Percentiles rank a stretch among this genome's conserved stretches.
Conservation (phyloP, 2,888 invertebrate species). For the Spodoptera picta region DNA sequence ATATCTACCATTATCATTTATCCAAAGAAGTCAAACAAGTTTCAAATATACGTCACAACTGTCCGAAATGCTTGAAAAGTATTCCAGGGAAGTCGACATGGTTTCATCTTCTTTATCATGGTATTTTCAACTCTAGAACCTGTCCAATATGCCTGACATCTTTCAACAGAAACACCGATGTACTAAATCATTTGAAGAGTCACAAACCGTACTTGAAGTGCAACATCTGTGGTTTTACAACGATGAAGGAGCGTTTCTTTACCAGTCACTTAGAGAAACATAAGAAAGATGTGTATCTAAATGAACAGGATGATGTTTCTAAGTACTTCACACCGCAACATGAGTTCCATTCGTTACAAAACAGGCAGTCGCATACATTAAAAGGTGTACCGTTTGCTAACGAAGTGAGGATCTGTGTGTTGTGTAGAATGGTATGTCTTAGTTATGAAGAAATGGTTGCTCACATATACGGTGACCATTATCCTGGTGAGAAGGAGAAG, state of each 20-base stretch:
- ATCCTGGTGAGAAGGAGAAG: accelerated
- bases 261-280: conserved; percentile 60
- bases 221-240: conserved; percentile 60
- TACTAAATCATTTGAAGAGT: conserved; percentile 58
- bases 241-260: conserved; percentile 51
- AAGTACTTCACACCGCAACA: conserved; percentile 41
- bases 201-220: conserved; percentile 65
- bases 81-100: conserved; percentile 41
- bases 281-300: not conserved
- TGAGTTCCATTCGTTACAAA: not conserved
- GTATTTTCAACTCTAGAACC: conserved; percentile 54
- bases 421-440: conserved; percentile 70
- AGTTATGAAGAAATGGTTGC: conserved; percentile 37
- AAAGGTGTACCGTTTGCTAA: conserved; percentile 60
- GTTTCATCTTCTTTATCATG: conserved; percentile 68
- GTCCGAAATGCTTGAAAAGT: conserved; percentile 64
- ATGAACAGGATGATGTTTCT: not conserved
- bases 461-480: conserved; percentile 63
- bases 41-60: conserved; percentile 13
- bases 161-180: conserved; percentile 30
- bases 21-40: not conserved
- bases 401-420: conserved; percentile 62
- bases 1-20: conserved; percentile 52
- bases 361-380: conserved; percentile 44
- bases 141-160: conserved; percentile 69